phyloP scores from a whole-genome alignment of 2,797 vertebrate genomes.

The Myotis myotis region DNA sequence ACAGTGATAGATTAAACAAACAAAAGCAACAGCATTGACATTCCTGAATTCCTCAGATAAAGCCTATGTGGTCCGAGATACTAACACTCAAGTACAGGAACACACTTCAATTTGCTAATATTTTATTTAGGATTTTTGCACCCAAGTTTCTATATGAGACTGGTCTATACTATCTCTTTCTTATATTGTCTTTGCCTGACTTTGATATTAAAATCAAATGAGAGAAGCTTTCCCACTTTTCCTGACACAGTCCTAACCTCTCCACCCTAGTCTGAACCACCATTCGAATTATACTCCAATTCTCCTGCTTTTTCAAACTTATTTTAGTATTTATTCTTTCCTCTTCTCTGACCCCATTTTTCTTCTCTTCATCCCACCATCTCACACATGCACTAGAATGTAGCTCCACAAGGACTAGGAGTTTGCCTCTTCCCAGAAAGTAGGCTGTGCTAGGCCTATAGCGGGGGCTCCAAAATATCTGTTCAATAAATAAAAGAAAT shows the following conservation, averaged over 20 bases:
- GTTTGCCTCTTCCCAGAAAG: not conserved
- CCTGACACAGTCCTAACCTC: not conserved
- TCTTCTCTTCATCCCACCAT: not conserved
- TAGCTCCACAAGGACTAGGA: not conserved
- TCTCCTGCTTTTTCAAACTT: not conserved
- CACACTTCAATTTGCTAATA: not conserved
- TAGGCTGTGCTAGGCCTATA: not conserved
- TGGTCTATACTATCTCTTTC: not conserved
- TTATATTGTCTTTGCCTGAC: not conserved
- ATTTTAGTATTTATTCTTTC: not conserved
- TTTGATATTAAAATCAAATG: slow-evolving; percentile 18
- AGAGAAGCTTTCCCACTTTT: not conserved
- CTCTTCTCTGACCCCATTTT: not conserved
- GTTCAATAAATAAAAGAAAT: slow-evolving; percentile 1
- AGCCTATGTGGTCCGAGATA: not conserved
- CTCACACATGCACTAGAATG: not conserved
- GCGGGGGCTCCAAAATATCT: not conserved
- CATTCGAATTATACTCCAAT: not conserved
- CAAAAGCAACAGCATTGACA: not conserved
- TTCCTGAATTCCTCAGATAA: slow-evolving; percentile 25
- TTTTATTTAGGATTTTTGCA: slow-evolving; percentile 18
- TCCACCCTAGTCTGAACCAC: not conserved
- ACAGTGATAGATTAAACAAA: not conserved
- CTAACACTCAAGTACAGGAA: not conserved
- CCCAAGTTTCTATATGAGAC: not conserved